A percentile compares a stretch with the other conserved stretches of the same genome.
These are phyloP conservation scores for Hanleya hanleyi DNA, from an alignment of 2,888 invertebrate species.

Conservation along the genomic window DNA sequence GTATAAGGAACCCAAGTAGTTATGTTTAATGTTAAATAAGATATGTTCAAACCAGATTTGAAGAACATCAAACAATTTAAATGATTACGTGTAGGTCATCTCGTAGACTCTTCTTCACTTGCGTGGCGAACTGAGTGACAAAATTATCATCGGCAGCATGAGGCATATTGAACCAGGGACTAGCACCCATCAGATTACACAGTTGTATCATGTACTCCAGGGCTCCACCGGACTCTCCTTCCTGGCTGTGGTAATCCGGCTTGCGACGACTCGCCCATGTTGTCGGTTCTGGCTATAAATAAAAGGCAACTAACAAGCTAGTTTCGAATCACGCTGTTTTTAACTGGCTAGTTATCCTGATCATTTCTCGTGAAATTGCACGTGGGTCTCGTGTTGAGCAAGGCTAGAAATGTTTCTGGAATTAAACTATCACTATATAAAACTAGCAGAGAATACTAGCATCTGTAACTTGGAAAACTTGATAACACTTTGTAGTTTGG, in stretches of 20 bases:
- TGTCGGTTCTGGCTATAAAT: slow-evolving; percentile 51
- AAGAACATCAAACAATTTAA: not conserved
- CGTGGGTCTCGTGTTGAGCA: too few relatives aligned
- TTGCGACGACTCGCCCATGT: slow-evolving; percentile 41
- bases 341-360: too few relatives aligned
- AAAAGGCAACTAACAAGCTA: too few relatives aligned
- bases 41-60: not conserved
- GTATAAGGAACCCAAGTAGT: too few relatives aligned
- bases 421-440: too few relatives aligned
- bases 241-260: slow-evolving; percentile 46
- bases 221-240: slow-evolving; percentile 42
- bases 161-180: slow-evolving; percentile 57
- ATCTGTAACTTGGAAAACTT: too few relatives aligned
- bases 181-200: slow-evolving; percentile 45
- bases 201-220: slow-evolving; percentile 50
- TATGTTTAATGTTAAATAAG: too few relatives aligned
- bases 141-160: slow-evolving; percentile 56
- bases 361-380: too few relatives aligned
- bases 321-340: too few relatives aligned
- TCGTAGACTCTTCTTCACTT: slow-evolving; percentile 40
- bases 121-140: slow-evolving; percentile 44
- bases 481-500: too few relatives aligned
- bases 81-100: slow-evolving; percentile 47
- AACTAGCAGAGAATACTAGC: too few relatives aligned
- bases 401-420: too few relatives aligned